These are phyloP conservation scores for Babylonia areolata DNA, from an alignment of 1,140 invertebrate species.

Conservation along the genomic window DNA sequence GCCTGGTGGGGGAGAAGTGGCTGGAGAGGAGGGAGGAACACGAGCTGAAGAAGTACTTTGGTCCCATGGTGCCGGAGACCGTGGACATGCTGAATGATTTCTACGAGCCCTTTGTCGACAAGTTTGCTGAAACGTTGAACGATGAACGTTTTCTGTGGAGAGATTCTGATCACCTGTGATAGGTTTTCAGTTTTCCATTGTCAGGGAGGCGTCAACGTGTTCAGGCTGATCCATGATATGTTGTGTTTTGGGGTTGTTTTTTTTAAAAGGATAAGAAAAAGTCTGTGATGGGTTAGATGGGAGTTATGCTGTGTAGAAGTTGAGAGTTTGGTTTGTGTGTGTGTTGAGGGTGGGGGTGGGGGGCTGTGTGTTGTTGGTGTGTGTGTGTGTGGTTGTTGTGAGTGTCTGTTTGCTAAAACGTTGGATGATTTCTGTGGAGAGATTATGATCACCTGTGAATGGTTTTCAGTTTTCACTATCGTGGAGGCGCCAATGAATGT, in stretches of 20 bases:
- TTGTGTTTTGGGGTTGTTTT: no score
- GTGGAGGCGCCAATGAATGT: not conserved
- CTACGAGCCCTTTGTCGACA: constrained; percentile 30
- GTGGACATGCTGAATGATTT: constrained; percentile 36
- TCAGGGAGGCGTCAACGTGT: no score
- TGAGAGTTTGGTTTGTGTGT: no score
- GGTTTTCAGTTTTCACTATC: no score
- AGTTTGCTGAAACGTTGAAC: constrained; percentile 27
- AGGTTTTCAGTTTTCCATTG: no score
- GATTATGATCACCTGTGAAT: no score
- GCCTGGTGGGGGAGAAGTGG: not conserved
- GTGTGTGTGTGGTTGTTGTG: not conserved
- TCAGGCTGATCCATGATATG: no score
- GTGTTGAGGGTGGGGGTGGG: no score
- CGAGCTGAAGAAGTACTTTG: constrained; percentile 27
- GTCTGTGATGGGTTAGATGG: not conserved
- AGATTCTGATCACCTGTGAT: constrained; percentile 19
- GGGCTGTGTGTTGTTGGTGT: not conserved
- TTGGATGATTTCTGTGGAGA: no score
- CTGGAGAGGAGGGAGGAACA: constrained; percentile 13
- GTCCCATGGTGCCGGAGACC: constrained; percentile 31
- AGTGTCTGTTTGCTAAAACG: not conserved
- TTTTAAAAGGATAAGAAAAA: no score
- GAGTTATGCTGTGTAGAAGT: no score
- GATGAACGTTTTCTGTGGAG: constrained; percentile 30